Evolutionary conservation across 92 coral and sea anemone species (phyloP).

Genomic region (Palythoa grandiflora): DNA sequence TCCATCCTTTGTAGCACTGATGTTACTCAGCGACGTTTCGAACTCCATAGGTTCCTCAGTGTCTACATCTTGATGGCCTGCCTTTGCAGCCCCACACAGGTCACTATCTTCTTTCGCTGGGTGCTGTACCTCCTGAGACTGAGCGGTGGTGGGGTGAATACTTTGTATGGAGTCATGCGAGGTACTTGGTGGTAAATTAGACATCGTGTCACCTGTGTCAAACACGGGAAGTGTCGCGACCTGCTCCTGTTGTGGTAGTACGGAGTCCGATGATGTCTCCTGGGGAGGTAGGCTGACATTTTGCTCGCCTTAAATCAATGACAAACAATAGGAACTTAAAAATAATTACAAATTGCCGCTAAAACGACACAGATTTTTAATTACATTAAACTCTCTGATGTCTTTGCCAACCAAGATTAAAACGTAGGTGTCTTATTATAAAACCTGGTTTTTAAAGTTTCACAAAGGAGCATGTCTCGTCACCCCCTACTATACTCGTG

Average conservation of each 20-base stretch:
- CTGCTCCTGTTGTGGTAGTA: slow-evolving; percentile 29
- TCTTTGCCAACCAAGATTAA: too few species aligned
- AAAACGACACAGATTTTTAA: too few species aligned
- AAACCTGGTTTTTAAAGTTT: too few species aligned
- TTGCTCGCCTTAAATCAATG: slow-evolving; percentile 32
- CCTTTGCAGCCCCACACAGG: slow-evolving; percentile 27
- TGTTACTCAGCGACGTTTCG: slow-evolving; percentile 53
- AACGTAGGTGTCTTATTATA: too few species aligned
- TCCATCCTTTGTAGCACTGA: slow-evolving; percentile 39
- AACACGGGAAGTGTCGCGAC: slow-evolving; percentile 24
- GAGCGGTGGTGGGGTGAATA: slow-evolving; percentile 1
- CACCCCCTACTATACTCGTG: too few species aligned
- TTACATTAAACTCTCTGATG: too few species aligned
- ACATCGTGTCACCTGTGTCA: slow-evolving; percentile 2
- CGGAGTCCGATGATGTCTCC: slow-evolving; percentile 22
- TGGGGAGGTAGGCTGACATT: slow-evolving; percentile 16
- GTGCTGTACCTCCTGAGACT: neutral
- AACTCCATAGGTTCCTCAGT: slow-evolving; percentile 68
- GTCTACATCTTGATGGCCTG: slow-evolving; percentile 30
- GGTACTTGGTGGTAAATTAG: slow-evolving; percentile 3
- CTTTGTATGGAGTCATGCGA: neutral
- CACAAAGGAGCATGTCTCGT: too few species aligned
- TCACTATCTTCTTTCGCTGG: slow-evolving; percentile 32
- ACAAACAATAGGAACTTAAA: neutral
- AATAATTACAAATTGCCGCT: too few species aligned